Conservation (phyloP, 2,797 vertebrate genomes). For the Malacoraja senta region DNA sequence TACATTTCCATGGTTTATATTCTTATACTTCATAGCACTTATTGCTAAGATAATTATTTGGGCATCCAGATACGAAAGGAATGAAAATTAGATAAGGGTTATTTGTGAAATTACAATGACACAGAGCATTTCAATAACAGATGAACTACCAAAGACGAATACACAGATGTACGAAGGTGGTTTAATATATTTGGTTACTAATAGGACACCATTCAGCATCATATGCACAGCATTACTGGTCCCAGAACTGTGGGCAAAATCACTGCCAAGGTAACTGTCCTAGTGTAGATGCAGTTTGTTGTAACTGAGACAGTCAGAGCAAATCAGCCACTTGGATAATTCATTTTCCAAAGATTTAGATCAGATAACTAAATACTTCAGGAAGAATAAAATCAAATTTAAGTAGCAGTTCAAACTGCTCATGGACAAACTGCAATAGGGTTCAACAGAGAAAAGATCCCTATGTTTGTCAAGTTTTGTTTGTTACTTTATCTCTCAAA, state of each 20-base stretch:
- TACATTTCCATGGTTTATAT: not conserved
- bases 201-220: not conserved
- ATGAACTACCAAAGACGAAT: not conserved
- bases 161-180: not conserved
- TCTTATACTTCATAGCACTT: not conserved
- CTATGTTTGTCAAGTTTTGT: not conserved
- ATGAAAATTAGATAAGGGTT: not conserved
- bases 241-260: not conserved
- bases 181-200: not conserved
- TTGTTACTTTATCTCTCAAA: not conserved
- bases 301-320: not conserved
- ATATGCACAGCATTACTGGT: not conserved
- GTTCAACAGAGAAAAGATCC: not conserved
- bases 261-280: too few species aligned
- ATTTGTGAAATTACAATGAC: not conserved
- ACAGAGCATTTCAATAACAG: not conserved
- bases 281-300: not conserved
- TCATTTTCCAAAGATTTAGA: not conserved
- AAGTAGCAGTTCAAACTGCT: not conserved
- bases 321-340: not conserved
- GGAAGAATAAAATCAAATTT: not conserved
- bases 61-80: not conserved
- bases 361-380: not conserved
- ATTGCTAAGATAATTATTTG: constrained; percentile 12
- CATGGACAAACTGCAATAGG: not conserved